These are phyloP conservation scores for Cyrtonyx montezumae DNA, from an alignment of 2,113 vertebrate genomes.

Conservation along the genomic window DNA sequence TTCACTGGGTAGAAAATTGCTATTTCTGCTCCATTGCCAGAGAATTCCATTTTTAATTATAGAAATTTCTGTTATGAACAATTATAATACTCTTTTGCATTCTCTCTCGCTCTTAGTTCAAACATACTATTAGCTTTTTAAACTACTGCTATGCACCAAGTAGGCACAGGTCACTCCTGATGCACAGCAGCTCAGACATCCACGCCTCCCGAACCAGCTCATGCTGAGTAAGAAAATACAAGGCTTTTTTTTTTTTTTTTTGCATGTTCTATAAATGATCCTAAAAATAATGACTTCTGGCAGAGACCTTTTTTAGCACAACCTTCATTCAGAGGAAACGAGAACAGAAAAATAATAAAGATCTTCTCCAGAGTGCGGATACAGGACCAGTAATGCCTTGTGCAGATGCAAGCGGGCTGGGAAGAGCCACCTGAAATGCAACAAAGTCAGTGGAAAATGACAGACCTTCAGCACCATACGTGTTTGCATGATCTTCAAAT, in stretches of 20 bases:
- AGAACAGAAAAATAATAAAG: neutral
- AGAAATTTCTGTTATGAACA: constrained; percentile 62
- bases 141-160: neutral
- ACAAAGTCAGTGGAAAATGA: neutral
- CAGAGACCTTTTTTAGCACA: neutral
- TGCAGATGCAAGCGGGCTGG: neutral
- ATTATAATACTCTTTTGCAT: constrained; percentile 55
- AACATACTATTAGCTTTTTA: constrained; percentile 52
- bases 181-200: neutral
- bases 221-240: neutral
- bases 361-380: neutral
- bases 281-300: neutral
- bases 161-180: constrained; percentile 20
- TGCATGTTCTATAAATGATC: neutral
- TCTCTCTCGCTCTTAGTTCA: constrained; percentile 12
- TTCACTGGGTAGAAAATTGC: constrained; percentile 72
- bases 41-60: constrained; percentile 69
- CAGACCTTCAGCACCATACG: neutral
- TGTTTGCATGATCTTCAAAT: neutral
- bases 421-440: neutral
- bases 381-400: neutral
- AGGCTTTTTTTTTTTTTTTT: neutral
- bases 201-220: neutral
- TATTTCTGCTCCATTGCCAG: constrained; percentile 66
- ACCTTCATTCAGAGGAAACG: neutral